Conservation (phyloP, 2,797 vertebrate genomes). For the Myotis daubentonii region DNA sequence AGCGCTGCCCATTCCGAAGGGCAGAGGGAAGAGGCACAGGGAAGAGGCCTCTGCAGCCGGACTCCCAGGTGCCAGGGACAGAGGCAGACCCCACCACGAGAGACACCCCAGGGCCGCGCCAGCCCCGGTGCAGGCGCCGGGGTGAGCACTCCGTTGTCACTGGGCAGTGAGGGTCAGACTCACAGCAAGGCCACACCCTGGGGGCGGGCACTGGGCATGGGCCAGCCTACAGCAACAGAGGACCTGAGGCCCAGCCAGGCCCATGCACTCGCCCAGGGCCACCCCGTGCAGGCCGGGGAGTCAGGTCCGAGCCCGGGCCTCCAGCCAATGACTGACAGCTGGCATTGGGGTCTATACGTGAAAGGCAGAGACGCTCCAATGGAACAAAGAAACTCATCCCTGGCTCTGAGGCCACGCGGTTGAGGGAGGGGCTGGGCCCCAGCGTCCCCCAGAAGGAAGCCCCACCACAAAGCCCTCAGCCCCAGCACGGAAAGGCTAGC, state of each 20-base stretch:
- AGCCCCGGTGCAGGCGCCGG: rapidly evolving
- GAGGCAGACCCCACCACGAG: rapidly evolving
- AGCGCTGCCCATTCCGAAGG: too few relatives aligned
- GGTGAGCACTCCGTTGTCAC: rapidly evolving
- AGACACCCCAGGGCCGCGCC: rapidly evolving
- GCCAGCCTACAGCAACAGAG: rapidly evolving
- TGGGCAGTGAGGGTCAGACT: background rate
- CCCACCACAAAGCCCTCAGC: background rate
- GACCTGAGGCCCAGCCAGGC: rapidly evolving
- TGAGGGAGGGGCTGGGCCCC: too few relatives aligned
- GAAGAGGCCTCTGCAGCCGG: background rate
- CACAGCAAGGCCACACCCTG: background rate
- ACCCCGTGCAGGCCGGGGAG: rapidly evolving
- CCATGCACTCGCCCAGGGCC: background rate
- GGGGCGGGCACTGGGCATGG: background rate
- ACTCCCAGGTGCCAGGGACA: rapidly evolving
- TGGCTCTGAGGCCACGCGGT: background rate
- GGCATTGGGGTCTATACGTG: rapidly evolving
- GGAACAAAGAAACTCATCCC: background rate
- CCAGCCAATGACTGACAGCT: rapidly evolving
- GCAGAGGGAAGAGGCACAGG: rapidly evolving
- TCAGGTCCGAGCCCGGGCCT: too few relatives aligned
- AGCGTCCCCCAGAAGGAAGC: background rate
- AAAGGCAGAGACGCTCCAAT: too few relatives aligned
- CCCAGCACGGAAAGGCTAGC: background rate